Conservation (phyloP, 2,113 vertebrate genomes). For the Engystomops pustulosus region DNA sequence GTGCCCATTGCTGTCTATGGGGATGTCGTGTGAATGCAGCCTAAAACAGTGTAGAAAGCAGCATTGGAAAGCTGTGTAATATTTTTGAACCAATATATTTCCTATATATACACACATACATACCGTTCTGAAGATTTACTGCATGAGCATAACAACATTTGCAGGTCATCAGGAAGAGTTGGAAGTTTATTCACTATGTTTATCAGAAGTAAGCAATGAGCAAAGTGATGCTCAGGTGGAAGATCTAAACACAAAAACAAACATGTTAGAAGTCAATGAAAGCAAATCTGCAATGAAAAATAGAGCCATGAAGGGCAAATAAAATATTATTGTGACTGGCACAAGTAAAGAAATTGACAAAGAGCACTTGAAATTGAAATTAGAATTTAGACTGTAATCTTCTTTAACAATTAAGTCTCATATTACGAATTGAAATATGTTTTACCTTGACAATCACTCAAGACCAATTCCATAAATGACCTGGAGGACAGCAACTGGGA, state of each 20-base stretch:
- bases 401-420: no score
- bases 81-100: background rate
- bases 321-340: no score
- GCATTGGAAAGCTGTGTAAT: no score
- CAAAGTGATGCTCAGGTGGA: slow-evolving; percentile 77
- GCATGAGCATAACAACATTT: slow-evolving; percentile 81
- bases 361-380: no score
- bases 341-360: no score
- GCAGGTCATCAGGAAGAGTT: slow-evolving; percentile 78
- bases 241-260: slow-evolving; percentile 69
- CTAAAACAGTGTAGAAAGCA: no score
- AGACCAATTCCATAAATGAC: slow-evolving; percentile 80
- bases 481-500: slow-evolving; percentile 79
- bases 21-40: no score
- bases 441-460: slow-evolving; percentile 68
- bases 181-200: slow-evolving; percentile 80
- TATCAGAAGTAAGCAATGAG: slow-evolving; percentile 85
- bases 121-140: slow-evolving; percentile 70
- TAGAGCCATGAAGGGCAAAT: no score
- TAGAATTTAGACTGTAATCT: no score
- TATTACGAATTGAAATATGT: background rate
- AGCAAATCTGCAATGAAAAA: no score
- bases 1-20: no score
- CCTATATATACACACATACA: slow-evolving; percentile 3
- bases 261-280: no score